Percentiles rank a stretch among this genome's conserved stretches.
Conservation (phyloP, 1,140 invertebrate genomes). For the Gonatopus flavifemur region DNA sequence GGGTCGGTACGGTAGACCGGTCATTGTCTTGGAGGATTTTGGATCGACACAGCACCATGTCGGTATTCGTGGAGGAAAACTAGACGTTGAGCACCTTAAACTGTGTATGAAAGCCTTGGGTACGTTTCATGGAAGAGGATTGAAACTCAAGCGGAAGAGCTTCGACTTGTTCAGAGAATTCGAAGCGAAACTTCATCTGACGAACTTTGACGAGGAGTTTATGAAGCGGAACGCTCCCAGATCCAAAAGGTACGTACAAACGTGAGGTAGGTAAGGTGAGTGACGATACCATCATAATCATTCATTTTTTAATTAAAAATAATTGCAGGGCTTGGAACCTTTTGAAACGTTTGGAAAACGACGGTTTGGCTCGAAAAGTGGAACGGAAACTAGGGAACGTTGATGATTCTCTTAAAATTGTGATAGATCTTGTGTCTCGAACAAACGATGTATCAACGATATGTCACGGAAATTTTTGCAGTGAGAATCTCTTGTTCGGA, state of each 20-base stretch:
- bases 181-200: constrained; percentile 29
- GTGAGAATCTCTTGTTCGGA: constrained; percentile 43
- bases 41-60: constrained; percentile 29
- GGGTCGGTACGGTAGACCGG: constrained; percentile 41
- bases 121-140: constrained; percentile 38
- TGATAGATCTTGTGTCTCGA: background rate
- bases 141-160: constrained; percentile 28
- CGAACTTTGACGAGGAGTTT: constrained; percentile 9
- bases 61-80: constrained; percentile 12
- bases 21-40: constrained; percentile 46
- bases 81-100: constrained; percentile 35
- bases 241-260: constrained; percentile 18
- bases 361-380: background rate
- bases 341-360: constrained; percentile 8
- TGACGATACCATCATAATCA: too few species aligned
- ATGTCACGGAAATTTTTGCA: constrained; percentile 41
- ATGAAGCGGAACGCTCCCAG: background rate
- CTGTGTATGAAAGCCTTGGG: constrained; percentile 33
- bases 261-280: too few species aligned
- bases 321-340: constrained; percentile 14
- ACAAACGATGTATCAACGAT: constrained; percentile 32
- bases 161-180: constrained; percentile 34
- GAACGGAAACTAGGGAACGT: constrained; percentile 7
- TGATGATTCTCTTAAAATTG: constrained; percentile 2
- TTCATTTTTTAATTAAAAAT: too few species aligned